phyloP scores from a whole-genome alignment of 2,113 vertebrate genomes.

The Ailurus styani region DNA sequence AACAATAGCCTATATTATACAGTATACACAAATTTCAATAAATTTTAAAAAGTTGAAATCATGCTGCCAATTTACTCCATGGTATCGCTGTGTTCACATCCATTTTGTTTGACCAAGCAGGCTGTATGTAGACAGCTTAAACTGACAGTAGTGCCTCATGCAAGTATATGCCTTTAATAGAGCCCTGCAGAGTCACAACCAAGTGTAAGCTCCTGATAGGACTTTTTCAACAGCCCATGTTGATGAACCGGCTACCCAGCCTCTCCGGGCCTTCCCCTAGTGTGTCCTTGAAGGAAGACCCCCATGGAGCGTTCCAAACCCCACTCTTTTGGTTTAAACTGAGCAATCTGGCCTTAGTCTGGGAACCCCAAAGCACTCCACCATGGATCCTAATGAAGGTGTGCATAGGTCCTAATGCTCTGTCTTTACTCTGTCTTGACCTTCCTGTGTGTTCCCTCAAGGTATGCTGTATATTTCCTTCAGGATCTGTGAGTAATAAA shows the following conservation, averaged over 20 bases:
- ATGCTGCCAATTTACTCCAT: background rate
- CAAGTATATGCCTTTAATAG: background rate
- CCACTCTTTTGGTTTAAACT: background rate
- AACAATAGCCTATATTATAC: background rate
- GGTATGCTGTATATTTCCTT: background rate
- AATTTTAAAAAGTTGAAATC: background rate
- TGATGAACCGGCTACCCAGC: background rate
- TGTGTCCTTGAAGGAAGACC: background rate
- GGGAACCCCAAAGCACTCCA: background rate
- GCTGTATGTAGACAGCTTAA: background rate
- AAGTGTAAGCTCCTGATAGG: background rate
- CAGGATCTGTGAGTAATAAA: background rate
- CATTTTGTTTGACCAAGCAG: background rate
- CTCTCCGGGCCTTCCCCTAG: background rate
- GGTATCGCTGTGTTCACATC: background rate
- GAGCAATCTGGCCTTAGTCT: background rate
- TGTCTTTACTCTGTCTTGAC: background rate
- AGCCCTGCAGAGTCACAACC: background rate
- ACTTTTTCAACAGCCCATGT: background rate
- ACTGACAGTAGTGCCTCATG: background rate
- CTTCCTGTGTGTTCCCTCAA: background rate
- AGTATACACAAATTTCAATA: background rate
- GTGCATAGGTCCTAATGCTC: background rate
- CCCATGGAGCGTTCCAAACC: background rate
- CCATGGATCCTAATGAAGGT: background rate